Base-by-base conservation (phyloP, 2,797 vertebrate species). In the Melanotaenia boesemani region DNA sequence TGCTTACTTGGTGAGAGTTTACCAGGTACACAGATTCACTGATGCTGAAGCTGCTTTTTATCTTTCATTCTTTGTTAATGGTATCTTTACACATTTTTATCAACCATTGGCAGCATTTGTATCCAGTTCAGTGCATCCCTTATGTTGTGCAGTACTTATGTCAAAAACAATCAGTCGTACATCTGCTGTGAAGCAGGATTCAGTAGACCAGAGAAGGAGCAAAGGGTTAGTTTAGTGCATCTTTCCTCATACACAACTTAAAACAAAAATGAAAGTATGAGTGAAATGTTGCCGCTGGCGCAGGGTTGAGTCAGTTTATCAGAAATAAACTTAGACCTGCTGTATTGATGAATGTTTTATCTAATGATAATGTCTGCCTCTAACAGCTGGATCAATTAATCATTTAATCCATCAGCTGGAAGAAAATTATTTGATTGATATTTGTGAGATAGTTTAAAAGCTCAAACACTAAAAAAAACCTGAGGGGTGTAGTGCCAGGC, bases 11-110 rank as follows among this genome's bases (percentile, higher is more conserved):
- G 58, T 61, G 30, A 26, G 26, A 65, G 46, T 37, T 61, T 41
- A 34, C 48, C 34, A 36, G 39, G 18, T 34, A 66, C 22, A 50
- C 22, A 12, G 63, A 24, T 63, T 73, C 32, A 73, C 11, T 22
- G 1, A 32, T 64, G 62, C 39, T 59, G 22, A 28, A 28, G 16
- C 36, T n/a, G 2, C n/a, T 67, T 39, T 37, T 41, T 22, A 32
- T 34, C 12, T 37, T 66, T 18, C 24, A 24, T 24, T 34, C 26
- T 24, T 15, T 20, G 28, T 67, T n/a, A 39, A 37, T 30, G 9
- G 2, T 52, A 57, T 57, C 24, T 67, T 15, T 32, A 16, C 22
- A 56, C 12, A 56, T 30, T 6, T 37, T 39, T 4, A 46, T 16
- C 5, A 15, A 12, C n/a, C 3, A 5, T 18, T 32, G 20, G 58